Evolutionary conservation across 2,797 vertebrate species (phyloP).

Genomic region (Macrochelys suwanniensis): DNA sequence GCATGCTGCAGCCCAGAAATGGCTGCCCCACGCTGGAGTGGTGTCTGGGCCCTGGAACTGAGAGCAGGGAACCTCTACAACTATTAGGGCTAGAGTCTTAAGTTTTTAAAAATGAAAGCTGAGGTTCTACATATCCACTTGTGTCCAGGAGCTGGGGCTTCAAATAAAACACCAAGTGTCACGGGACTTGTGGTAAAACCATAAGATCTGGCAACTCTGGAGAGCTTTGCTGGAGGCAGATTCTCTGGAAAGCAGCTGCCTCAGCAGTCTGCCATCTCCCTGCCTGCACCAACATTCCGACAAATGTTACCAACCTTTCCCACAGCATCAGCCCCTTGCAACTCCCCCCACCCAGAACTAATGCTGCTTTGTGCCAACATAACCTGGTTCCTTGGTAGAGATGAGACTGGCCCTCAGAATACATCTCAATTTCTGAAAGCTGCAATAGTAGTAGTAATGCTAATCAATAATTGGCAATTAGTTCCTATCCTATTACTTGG

Average conservation of each 20-base stretch:
- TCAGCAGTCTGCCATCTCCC: neutral
- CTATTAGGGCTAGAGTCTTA: accelerated
- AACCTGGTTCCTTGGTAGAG: neutral
- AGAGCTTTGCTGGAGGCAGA: neutral
- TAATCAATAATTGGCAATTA: neutral
- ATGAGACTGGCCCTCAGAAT: neutral
- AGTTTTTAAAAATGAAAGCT: neutral
- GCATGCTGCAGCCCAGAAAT: neutral
- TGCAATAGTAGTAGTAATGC: neutral
- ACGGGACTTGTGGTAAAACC: neutral
- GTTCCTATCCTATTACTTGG: neutral
- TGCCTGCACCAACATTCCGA: neutral
- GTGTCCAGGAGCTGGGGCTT: neutral
- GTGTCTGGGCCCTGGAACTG: neutral
- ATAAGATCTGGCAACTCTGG: neutral
- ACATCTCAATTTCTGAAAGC: neutral
- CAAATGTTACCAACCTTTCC: neutral
- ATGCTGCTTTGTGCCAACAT: neutral
- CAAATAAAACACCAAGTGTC: neutral
- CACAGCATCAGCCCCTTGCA: neutral
- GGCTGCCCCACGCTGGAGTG: neutral
- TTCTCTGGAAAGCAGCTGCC: neutral
- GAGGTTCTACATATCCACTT: neutral
- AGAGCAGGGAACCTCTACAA: neutral
- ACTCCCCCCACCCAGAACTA: neutral